Evolutionary conservation across 2,888 invertebrate species (phyloP).

Genomic region (Sinodicranocentrus sp.): DNA sequence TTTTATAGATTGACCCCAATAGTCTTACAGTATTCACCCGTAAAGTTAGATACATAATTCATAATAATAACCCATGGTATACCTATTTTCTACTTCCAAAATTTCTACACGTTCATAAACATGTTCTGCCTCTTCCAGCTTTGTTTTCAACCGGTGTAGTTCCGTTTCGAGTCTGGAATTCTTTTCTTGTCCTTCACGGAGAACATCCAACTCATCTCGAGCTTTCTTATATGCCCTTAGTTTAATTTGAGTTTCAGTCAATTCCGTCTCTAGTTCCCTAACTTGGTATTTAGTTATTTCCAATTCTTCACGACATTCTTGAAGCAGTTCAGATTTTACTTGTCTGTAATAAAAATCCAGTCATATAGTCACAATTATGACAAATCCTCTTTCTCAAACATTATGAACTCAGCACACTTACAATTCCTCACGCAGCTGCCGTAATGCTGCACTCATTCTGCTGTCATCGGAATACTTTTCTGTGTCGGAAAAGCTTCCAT

Average conservation of each 20-base stretch:
- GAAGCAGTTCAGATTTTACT: slow-evolving; percentile 76
- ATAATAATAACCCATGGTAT: too few species aligned
- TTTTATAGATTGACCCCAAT: slow-evolving; percentile 4
- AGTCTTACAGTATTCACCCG: too few species aligned
- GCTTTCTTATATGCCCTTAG: slow-evolving; percentile 73
- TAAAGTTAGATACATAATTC: too few species aligned
- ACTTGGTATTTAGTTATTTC: slow-evolving; percentile 73
- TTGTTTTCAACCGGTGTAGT: slow-evolving; percentile 72
- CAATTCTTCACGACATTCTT: slow-evolving; percentile 76
- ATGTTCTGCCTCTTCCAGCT: slow-evolving; percentile 74
- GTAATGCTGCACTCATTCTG: slow-evolving; percentile 69
- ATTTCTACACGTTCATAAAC: slow-evolving; percentile 74
- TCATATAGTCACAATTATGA: background rate
- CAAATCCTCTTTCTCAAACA: too few species aligned
- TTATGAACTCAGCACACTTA: too few species aligned
- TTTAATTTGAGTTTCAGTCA: slow-evolving; percentile 71
- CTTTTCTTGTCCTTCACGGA: slow-evolving; percentile 75
- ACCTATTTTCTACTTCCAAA: slow-evolving; percentile 75
- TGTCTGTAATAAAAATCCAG: slow-evolving; percentile 46
- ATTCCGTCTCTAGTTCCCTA: slow-evolving; percentile 71
- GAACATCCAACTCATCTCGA: slow-evolving; percentile 75
- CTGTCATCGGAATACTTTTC: slow-evolving; percentile 72
- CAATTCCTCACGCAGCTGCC: slow-evolving; percentile 75
- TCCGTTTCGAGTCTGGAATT: slow-evolving; percentile 74
- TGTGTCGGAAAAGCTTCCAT: slow-evolving; percentile 63